Evolutionary conservation across 2,797 vertebrate genomes (phyloP), one percentile per base, ranked within the genome.

Genomic region (Psittacula derbiana): DNA sequence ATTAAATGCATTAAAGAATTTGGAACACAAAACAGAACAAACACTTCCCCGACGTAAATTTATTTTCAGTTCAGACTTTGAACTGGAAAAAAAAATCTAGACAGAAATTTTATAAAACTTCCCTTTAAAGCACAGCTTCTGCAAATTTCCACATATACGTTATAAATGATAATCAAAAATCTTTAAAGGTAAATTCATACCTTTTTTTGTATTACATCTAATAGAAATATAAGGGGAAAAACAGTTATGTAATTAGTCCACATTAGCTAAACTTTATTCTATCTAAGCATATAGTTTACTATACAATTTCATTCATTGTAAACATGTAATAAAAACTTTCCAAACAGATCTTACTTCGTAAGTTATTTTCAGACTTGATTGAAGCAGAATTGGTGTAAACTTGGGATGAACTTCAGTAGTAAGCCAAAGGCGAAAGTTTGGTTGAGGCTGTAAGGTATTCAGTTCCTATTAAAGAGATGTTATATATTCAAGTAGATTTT

Each of bases 321-420:
- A 93, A 76, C 66, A 66, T 20, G n/a, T 8, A 70, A 61, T 38
- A 38, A 47, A 76, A 85, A 12, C 16, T 87, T 82, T 73, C 58
- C 28, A 80, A 83, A 65, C 13, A 73, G 27, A 65, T 87, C 95
- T 95, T 98, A 99, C 99, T 98, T 99, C 99, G 3, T 99, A 99
- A 9, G 99, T 99, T 97, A 99, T 98, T 97, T 99, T 99, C 82
- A 99, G 98, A 97, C 99, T 99, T 93, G 99, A 99, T 50, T 99
- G 99, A 91, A 99, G 98, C 78, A 99, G 97, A 91, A 99, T 99
- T 1, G 98, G 98, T 84, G 99, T 98, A 96, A 99, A 99, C 90
- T 98, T 98, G 25, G 98, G 97, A 95, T 99, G 99, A 96, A 99
- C 98, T 97, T 99, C 99, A 13, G 99, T 98, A 72, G 99, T 99